Evolutionary conservation across 2,113 vertebrate species (phyloP).

Genomic region (Aegotheles bennettii): DNA sequence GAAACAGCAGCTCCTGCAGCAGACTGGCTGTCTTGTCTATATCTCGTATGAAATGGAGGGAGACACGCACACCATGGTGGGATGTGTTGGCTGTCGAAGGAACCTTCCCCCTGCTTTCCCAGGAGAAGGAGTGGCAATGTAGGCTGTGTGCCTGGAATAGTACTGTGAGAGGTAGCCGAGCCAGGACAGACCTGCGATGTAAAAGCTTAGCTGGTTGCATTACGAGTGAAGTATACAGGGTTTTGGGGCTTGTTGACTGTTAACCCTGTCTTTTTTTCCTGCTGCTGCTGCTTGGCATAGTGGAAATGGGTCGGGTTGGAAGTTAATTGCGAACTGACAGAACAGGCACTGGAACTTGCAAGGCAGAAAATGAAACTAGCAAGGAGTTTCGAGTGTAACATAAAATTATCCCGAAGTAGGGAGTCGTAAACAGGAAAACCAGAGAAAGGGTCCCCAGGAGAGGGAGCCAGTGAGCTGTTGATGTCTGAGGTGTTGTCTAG

Average conservation of each 20-base stretch:
- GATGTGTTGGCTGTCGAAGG: neutral
- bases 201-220: neutral
- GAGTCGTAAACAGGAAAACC: neutral
- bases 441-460: neutral
- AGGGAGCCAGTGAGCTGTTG: neutral
- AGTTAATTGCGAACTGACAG: neutral
- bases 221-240: neutral
- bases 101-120: neutral
- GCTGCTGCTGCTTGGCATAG: neutral
- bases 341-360: neutral
- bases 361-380: neutral
- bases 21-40: neutral
- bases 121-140: neutral
- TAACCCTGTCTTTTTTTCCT: neutral
- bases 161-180: neutral
- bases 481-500: neutral
- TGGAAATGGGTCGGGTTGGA: neutral
- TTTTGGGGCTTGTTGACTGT: neutral
- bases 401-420: neutral
- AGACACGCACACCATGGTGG: accelerated
- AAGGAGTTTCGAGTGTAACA: neutral
- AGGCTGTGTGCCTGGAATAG: neutral
- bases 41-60: accelerated
- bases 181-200: neutral
- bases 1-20: neutral